A percentile compares a stretch with the other conserved stretches of the same genome.
Conservation (phyloP, 2,797 vertebrate species). For the Rhinichthys osculus region DNA sequence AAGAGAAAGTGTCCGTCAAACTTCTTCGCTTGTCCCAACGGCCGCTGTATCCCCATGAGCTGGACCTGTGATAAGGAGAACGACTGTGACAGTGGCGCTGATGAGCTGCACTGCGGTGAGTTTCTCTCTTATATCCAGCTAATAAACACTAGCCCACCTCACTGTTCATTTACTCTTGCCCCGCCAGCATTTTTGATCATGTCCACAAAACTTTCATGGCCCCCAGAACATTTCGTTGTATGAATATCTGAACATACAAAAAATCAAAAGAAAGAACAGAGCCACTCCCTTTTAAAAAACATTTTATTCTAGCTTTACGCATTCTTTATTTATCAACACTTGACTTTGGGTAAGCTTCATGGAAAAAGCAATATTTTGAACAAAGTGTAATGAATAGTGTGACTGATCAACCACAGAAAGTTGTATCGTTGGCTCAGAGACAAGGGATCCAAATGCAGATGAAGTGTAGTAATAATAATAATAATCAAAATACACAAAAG, state of each 20-base stretch:
- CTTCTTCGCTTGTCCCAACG: slow-evolving; percentile 90
- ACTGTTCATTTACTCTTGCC: background rate
- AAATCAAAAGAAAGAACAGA: background rate
- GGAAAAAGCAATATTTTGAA: too few species aligned
- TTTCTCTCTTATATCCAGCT: background rate
- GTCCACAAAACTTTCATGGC: background rate
- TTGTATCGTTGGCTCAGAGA: too few species aligned
- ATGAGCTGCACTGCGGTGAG: slow-evolving; percentile 86
- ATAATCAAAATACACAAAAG: too few species aligned
- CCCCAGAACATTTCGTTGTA: background rate
- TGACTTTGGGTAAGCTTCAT: too few species aligned
- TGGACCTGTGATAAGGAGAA: slow-evolving; percentile 89
- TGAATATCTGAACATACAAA: background rate
- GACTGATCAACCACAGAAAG: too few species aligned
- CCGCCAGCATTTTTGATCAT: background rate
- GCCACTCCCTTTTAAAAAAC: background rate
- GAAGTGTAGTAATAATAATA: too few species aligned
- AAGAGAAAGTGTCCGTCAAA: slow-evolving; percentile 83
- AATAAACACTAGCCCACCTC: background rate
- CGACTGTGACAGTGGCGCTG: slow-evolving; percentile 86
- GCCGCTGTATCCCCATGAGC: slow-evolving; percentile 85
- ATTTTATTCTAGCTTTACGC: too few species aligned
- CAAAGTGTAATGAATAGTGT: too few species aligned
- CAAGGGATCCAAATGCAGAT: too few species aligned
- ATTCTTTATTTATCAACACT: too few species aligned